These are phyloP conservation scores for Aplysina aerophoba DNA, from an alignment of 37 sponge, comb jelly and placozoan genomes.

Conservation along the genomic window DNA sequence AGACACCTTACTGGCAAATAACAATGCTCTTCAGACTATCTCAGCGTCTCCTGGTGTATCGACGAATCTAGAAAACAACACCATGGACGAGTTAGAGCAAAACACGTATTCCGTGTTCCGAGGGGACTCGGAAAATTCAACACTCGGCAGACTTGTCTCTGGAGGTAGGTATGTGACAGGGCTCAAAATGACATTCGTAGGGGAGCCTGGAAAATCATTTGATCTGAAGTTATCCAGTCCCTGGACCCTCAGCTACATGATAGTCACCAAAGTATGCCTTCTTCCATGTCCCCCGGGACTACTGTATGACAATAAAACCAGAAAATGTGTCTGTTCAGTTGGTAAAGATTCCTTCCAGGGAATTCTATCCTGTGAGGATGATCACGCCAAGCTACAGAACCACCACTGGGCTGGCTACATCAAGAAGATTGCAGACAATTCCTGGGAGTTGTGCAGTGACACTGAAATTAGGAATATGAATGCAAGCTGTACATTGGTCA, in stretches of 20 bases:
- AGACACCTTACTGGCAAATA: neutral
- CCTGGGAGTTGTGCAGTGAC: neutral
- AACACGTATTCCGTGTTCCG: constrained; percentile 6
- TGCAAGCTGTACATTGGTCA: neutral
- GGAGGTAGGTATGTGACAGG: neutral
- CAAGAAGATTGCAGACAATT: too few species aligned
- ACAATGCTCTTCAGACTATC: neutral
- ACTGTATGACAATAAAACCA: neutral
- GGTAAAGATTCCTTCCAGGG: too few species aligned
- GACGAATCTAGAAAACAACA: neutral
- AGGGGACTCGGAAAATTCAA: neutral
- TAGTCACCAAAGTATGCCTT: neutral
- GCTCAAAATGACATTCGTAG: neutral
- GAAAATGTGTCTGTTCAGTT: neutral
- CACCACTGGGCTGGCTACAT: constrained; percentile 20
- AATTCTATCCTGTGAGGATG: neutral
- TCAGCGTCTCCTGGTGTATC: neutral
- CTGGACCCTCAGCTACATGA: constrained; percentile 31
- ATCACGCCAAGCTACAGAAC: neutral
- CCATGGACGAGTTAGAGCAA: neutral
- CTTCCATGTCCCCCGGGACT: constrained; percentile 27
- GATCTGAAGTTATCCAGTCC: constrained; percentile 1
- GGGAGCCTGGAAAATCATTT: neutral
- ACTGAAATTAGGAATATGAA: neutral
- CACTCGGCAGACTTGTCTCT: neutral